A percentile compares a stretch with the other conserved stretches of the same genome.
Conservation (phyloP, 2,797 vertebrate genomes). For the Neosilurus mollespiculum region DNA sequence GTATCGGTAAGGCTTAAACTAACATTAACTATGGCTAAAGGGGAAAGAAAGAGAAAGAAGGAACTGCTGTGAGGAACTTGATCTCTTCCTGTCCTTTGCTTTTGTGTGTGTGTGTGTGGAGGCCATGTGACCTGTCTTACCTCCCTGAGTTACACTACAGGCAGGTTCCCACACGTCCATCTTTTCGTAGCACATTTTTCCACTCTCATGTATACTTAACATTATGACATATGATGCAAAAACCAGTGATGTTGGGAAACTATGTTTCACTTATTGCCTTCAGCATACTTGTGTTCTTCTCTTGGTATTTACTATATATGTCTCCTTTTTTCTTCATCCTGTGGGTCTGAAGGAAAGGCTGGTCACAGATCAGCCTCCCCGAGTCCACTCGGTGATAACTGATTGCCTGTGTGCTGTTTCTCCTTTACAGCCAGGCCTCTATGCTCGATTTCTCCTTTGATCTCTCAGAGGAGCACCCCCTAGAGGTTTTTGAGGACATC, state of each 20-base stretch:
- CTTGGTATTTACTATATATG: slow-evolving; percentile 25
- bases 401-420: slow-evolving; percentile 74
- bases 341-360: neutral
- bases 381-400: slow-evolving; percentile 54
- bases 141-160: slow-evolving; percentile 35
- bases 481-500: slow-evolving; percentile 98
- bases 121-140: slow-evolving; percentile 53
- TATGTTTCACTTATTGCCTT: slow-evolving; percentile 3
- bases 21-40: neutral
- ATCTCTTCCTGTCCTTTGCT: slow-evolving; percentile 47
- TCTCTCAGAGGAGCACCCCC: slow-evolving; percentile 93
- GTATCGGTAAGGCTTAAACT: slow-evolving; percentile 84
- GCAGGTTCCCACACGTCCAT: slow-evolving; percentile 29
- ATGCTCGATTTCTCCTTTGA: slow-evolving; percentile 99
- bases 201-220: no score
- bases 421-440: slow-evolving; percentile 87
- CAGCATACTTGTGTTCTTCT: slow-evolving; percentile 18
- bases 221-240: neutral
- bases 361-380: slow-evolving; percentile 30
- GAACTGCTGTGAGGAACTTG: slow-evolving; percentile 45
- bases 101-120: slow-evolving; percentile 52
- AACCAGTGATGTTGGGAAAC: neutral
- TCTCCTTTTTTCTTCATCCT: neutral
- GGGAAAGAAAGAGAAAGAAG: slow-evolving; percentile 10
- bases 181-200: neutral